Evolutionary conservation across 2,888 invertebrate species (phyloP).

Genomic region (Drosophila tripunctata): DNA sequence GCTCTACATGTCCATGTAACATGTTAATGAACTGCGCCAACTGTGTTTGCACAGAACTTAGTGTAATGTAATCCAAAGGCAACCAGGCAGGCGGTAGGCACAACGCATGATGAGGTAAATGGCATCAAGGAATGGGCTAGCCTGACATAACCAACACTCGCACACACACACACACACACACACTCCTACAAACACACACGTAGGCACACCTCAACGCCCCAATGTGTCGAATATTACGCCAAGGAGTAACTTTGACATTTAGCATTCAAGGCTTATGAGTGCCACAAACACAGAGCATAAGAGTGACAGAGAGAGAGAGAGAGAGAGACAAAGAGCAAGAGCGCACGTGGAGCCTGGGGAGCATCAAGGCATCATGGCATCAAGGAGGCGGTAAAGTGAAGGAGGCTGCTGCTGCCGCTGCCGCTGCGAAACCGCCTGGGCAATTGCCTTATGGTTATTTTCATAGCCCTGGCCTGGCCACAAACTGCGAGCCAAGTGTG

Average conservation of each 20-base stretch:
- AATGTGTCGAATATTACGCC: slow-evolving; percentile 81
- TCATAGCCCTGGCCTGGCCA: slow-evolving; percentile 78
- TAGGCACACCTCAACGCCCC: slow-evolving; percentile 72
- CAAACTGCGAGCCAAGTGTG: slow-evolving; percentile 76
- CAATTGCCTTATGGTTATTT: slow-evolving; percentile 81
- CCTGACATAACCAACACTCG: slow-evolving; percentile 30
- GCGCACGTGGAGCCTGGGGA: slow-evolving; percentile 33
- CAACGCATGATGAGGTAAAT: slow-evolving; percentile 11
- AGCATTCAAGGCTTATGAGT: slow-evolving; percentile 80
- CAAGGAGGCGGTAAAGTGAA: not conserved
- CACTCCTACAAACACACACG: slow-evolving; percentile 21
- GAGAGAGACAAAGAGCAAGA: slow-evolving; percentile 19
- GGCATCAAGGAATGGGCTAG: not conserved
- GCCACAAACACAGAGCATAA: slow-evolving; percentile 61
- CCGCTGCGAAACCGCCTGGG: slow-evolving; percentile 68
- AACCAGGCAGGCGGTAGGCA: slow-evolving; percentile 44
- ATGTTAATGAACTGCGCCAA: slow-evolving; percentile 81
- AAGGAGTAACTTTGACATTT: slow-evolving; percentile 80
- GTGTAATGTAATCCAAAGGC: slow-evolving; percentile 75
- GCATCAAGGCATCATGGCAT: not conserved
- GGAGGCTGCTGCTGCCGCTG: slow-evolving; percentile 23
- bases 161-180: slow-evolving; percentile 9
- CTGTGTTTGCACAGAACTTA: slow-evolving; percentile 81
- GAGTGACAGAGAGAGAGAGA: too few relatives aligned
- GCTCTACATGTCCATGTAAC: slow-evolving; percentile 73